Conservation (phyloP, 2,888 invertebrate genomes). For the Diarsia dahlii region DNA sequence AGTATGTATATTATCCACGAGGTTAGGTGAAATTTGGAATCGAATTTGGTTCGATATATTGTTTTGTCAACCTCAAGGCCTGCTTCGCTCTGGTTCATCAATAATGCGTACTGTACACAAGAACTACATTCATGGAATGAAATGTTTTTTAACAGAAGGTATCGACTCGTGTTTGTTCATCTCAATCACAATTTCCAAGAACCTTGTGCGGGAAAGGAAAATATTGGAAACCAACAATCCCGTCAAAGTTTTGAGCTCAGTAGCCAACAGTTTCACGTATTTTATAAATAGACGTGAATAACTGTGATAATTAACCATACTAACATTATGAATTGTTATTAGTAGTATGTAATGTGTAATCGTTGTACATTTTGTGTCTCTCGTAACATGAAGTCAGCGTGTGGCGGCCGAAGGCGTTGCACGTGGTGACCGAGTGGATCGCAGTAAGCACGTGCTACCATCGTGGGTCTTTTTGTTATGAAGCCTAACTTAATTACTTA, state of each 20-base stretch:
- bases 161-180: constrained; percentile 34
- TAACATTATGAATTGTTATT: constrained; percentile 39
- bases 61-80: constrained; percentile 51
- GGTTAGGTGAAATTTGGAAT: constrained; percentile 52
- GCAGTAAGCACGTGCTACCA: constrained; percentile 73
- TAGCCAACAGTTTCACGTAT: constrained; percentile 21
- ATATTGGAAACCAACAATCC: constrained; percentile 13
- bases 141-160: constrained; percentile 27
- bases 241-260: constrained; percentile 1
- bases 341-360: constrained; percentile 40
- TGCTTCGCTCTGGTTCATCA: constrained; percentile 43
- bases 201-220: constrained; percentile 13
- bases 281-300: constrained; percentile 41
- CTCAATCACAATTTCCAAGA: constrained; percentile 43
- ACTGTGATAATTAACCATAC: constrained; percentile 27
- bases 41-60: constrained; percentile 50
- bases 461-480: constrained; percentile 76
- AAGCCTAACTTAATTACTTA: constrained; percentile 58
- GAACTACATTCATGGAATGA: constrained; percentile 45
- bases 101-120: constrained; percentile 46
- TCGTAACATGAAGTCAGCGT: constrained; percentile 56
- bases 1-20: constrained; percentile 40
- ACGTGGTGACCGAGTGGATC: constrained; percentile 77
- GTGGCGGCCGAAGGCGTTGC: constrained; percentile 57
- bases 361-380: constrained; percentile 52